These are phyloP conservation scores for Speoplatyrhinus poulsoni DNA, from an alignment of 2,113 vertebrate species.

Conservation along the genomic window DNA sequence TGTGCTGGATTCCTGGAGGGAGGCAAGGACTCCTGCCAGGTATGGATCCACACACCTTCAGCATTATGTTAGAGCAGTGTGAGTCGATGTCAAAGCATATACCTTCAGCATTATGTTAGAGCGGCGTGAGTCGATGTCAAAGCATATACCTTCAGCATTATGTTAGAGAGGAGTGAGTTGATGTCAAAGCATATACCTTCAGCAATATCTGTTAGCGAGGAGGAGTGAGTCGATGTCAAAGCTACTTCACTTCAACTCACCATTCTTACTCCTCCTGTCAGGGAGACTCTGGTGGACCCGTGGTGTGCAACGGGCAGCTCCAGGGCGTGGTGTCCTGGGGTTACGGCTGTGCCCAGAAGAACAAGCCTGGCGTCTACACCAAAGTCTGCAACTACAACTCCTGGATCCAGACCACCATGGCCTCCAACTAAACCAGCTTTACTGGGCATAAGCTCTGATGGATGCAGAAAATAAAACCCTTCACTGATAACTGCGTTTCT, in stretches of 20 bases:
- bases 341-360: slow-evolving; percentile 73
- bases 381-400: slow-evolving; percentile 55
- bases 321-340: slow-evolving; percentile 90
- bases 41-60: slow-evolving; percentile 39
- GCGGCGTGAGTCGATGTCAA: too few relatives aligned
- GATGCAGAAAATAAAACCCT: not conserved
- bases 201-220: too few relatives aligned
- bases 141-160: too few relatives aligned
- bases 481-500: not conserved
- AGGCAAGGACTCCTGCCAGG: slow-evolving; percentile 94
- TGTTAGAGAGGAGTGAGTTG: too few relatives aligned
- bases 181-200: too few relatives aligned
- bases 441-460: not conserved
- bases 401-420: slow-evolving; percentile 70
- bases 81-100: too few relatives aligned
- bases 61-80: too few relatives aligned
- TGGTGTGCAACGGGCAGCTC: slow-evolving; percentile 76
- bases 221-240: too few relatives aligned
- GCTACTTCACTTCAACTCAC: not conserved
- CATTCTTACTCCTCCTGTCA: slow-evolving; percentile 49
- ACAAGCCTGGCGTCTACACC: slow-evolving; percentile 70
- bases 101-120: too few relatives aligned
- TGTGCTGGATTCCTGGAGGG: slow-evolving; percentile 87
- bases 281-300: slow-evolving; percentile 85
- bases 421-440: slow-evolving; percentile 28